phyloP scores from a whole-genome alignment of 2,888 invertebrate genomes.

The Boloria selene region DNA sequence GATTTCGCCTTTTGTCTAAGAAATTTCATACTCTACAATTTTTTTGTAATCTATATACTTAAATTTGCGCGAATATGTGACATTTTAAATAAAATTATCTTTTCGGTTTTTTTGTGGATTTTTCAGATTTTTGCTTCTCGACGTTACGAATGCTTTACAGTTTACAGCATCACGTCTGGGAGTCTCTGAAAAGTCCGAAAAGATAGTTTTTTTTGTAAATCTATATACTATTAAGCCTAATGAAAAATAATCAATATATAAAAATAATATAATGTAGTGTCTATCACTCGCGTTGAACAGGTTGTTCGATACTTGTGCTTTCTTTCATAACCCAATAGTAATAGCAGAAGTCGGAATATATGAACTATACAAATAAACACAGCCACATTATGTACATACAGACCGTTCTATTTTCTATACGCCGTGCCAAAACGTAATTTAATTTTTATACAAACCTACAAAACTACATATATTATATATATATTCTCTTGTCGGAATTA shows the following conservation, averaged over 20 bases:
- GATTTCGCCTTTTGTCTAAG: no score
- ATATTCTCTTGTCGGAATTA: conserved; percentile 15
- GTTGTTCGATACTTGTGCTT: conserved; percentile 7
- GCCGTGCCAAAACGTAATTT: conserved; percentile 65
- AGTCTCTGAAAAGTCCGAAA: no score
- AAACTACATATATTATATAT: conserved; percentile 4
- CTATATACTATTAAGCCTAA: neutral
- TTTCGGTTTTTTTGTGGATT: neutral
- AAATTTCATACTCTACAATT: no score
- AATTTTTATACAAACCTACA: conserved; percentile 40
- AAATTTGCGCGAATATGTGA: no score
- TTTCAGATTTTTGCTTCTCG: neutral
- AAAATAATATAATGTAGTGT: no score
- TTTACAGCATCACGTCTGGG: no score
- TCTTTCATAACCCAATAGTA: neutral
- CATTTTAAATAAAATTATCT: no score
- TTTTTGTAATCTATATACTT: no score
- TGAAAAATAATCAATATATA: neutral
- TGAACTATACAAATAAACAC: conserved; percentile 37
- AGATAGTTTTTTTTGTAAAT: neutral
- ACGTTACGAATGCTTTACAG: no score
- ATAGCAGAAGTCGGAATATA: neutral
- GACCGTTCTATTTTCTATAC: conserved; percentile 59
- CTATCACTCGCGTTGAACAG: conserved; percentile 16
- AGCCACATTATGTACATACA: conserved; percentile 48